Conservation (phyloP, 2,113 vertebrate species). For the Lagopus leucura region DNA sequence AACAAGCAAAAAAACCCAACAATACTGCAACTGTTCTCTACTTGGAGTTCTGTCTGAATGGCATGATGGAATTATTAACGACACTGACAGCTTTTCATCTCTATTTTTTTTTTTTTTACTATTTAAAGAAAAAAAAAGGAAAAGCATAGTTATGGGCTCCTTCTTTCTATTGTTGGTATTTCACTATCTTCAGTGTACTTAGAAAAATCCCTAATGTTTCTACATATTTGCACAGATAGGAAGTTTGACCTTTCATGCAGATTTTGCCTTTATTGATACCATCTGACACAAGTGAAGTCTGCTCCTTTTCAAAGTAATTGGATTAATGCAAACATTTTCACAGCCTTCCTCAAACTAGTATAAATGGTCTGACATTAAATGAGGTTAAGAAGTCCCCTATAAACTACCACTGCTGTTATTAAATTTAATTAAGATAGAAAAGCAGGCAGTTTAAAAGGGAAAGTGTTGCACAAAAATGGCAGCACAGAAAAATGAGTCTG, state of each 20-base stretch:
- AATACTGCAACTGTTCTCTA: not conserved
- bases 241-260: not conserved
- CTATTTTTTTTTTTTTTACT: not conserved
- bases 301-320: constrained; percentile 44
- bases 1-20: not conserved
- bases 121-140: not conserved
- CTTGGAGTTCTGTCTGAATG: not conserved
- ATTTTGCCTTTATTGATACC: constrained; percentile 20
- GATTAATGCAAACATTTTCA: constrained; percentile 40
- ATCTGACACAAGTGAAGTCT: constrained; percentile 31
- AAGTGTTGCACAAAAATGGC: constrained; percentile 54
- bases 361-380: constrained; percentile 55
- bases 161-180: not conserved
- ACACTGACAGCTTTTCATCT: not conserved
- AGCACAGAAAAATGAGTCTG: constrained; percentile 45
- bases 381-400: constrained; percentile 59
- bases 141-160: not conserved
- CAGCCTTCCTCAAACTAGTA: constrained; percentile 25
- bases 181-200: not conserved
- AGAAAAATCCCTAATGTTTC: not conserved
- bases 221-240: constrained; percentile 6
- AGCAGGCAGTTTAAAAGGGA: constrained; percentile 42
- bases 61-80: not conserved
- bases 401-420: constrained; percentile 61
- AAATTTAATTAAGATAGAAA: constrained; percentile 69